phyloP scores from a whole-genome alignment of 2,113 vertebrate genomes.

The Oceanodroma tethys region DNA sequence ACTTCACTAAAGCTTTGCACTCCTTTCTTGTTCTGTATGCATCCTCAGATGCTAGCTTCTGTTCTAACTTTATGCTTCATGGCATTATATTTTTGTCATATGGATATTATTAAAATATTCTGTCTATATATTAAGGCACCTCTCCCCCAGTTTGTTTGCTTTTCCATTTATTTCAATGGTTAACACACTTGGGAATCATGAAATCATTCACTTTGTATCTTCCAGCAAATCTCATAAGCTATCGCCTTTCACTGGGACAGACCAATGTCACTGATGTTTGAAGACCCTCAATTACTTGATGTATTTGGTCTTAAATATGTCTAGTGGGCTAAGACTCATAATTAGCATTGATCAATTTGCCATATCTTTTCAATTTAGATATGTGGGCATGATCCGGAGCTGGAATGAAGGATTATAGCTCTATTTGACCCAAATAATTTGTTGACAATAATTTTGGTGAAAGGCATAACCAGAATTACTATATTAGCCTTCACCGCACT shows the following conservation, averaged over 20 bases:
- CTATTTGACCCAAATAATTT: background rate
- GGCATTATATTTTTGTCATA: background rate
- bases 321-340: background rate
- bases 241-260: background rate
- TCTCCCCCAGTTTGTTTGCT: background rate
- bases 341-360: background rate
- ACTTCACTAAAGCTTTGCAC: background rate
- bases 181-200: background rate
- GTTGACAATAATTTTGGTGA: background rate
- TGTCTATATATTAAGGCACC: background rate
- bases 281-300: background rate
- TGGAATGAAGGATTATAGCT: background rate
- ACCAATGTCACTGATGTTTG: background rate
- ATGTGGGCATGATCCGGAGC: background rate
- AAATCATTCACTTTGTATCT: background rate
- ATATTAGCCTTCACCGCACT: background rate
- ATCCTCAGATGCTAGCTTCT: background rate
- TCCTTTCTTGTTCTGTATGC: background rate
- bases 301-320: background rate
- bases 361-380: background rate
- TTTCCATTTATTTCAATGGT: background rate
- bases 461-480: background rate
- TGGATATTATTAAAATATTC: background rate
- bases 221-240: background rate
- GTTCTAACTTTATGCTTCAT: background rate